Evolutionary conservation across 2,113 vertebrate genomes (phyloP).

Genomic region (western clawed frog (Xenopus tropicalis)): DNA sequence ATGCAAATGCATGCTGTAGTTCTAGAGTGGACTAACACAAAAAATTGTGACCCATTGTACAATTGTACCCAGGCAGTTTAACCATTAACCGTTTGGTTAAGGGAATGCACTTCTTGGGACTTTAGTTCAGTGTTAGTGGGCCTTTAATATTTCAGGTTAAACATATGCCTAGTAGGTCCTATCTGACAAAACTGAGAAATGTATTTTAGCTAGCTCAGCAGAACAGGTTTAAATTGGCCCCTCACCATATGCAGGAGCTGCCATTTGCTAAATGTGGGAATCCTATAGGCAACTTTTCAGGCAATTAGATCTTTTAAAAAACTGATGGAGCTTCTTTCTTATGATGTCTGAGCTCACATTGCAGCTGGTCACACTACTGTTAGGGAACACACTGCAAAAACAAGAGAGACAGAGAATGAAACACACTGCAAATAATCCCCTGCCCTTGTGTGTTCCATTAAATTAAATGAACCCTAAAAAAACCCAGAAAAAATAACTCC

Average conservation of each 20-base stretch:
- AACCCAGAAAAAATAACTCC: conserved; percentile 32
- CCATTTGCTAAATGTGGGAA: neutral
- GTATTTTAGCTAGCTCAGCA: neutral
- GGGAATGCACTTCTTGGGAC: no score
- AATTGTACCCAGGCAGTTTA: no score
- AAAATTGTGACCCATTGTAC: no score
- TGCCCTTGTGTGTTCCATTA: conserved; percentile 35
- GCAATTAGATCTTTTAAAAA: conserved; percentile 5
- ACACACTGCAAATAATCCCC: conserved; percentile 32
- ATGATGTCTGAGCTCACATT: conserved; percentile 11
- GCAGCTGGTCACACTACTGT: conserved; percentile 6
- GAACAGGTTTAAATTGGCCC: neutral
- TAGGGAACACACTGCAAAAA: neutral
- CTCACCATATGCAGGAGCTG: conserved; percentile 2
- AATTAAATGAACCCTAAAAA: conserved; percentile 17
- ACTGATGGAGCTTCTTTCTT: conserved; percentile 1
- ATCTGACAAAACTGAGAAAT: neutral
- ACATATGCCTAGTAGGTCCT: neutral
- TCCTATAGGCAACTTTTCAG: neutral
- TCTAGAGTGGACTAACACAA: no score
- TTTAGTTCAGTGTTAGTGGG: no score
- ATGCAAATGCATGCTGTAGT: no score
- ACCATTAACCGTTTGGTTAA: no score
- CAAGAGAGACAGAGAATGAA: neutral
- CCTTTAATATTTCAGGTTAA: no score